These are phyloP conservation scores for Dryobotodes eremita DNA, from an alignment of 2,888 invertebrate genomes.

Conservation along the genomic window DNA sequence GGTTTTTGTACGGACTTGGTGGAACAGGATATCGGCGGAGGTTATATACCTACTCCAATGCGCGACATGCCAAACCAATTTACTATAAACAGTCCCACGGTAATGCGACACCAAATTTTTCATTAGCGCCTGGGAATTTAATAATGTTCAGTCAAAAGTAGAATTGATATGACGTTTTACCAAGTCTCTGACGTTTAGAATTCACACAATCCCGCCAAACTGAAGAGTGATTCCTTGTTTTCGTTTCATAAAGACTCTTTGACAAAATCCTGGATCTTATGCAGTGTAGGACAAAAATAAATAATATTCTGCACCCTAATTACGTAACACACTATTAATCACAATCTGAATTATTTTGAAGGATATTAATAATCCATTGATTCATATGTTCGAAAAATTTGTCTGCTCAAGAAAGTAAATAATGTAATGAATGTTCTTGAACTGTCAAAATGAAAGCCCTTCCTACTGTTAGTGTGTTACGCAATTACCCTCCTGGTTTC, in stretches of 20 bases:
- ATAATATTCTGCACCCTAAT: too few relatives aligned
- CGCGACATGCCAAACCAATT: constrained; percentile 77
- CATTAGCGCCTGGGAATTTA: constrained; percentile 64
- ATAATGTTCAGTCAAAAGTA: constrained; percentile 4
- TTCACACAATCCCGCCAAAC: background rate
- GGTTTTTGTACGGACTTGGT: constrained; percentile 67
- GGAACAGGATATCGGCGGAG: constrained; percentile 72
- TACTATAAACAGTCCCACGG: constrained; percentile 73
- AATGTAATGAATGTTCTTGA: too few relatives aligned
- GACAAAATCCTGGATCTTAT: background rate
- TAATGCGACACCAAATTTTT: constrained; percentile 74
- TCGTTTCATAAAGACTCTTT: background rate
- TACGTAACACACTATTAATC: too few relatives aligned
- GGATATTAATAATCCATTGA: too few relatives aligned
- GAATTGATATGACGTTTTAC: constrained; percentile 5
- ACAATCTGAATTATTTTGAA: too few relatives aligned
- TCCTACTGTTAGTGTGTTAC: too few relatives aligned
- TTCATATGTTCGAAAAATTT: too few relatives aligned
- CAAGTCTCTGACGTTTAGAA: background rate
- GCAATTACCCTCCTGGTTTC: too few relatives aligned
- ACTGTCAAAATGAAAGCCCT: too few relatives aligned
- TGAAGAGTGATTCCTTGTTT: background rate
- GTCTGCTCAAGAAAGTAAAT: too few relatives aligned
- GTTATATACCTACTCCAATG: constrained; percentile 80
- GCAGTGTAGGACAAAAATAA: background rate